Base-by-base conservation (phyloP, 1,140 invertebrate species). In the Thrips palmi region DNA sequence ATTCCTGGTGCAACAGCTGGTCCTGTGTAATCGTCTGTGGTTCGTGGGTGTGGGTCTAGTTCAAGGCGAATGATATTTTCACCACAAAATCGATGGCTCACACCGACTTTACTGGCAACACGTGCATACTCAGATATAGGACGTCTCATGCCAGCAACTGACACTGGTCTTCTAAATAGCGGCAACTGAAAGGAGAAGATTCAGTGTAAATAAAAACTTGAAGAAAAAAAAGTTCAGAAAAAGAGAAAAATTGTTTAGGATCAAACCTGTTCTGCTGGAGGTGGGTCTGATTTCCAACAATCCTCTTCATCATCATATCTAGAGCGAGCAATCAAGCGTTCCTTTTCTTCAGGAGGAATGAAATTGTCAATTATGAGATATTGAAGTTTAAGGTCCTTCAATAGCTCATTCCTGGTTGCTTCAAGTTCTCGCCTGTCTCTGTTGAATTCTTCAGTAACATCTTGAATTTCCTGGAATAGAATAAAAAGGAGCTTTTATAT, bases 331-430 rank as follows among this genome's bases (percentile, higher is more conserved):
- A 78, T 64, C n/a, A 96, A 71, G 47, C 81, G 76, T 31, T 76
- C 71, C 48, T 86, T 79, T 32, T 94, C 86, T 49, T 89, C 85
- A 2, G 72, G 65, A 8, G 92, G 91, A 51, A 98, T 88, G 57
- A 98, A 97, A 59, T 94, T 94, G 50, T 97, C 91, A 40, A 97
- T 91, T 28, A 96, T 82, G 7, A 94, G 64, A 51, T 83, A 72
- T 40, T 77, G 73, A n/a, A 82, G 62, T 46, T 85, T 79, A 31
- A 87, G 56, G 48, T 82, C 67, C 49, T 77, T 72, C 1, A 75
- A 78, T 21, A 89, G 65, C 46, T 83, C 75, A 51, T 78, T 74
- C 47, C 85, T 77, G 1, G 77, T 77, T 52, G 76, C 68, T 52
- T 87, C 81, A 17, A 87, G 52, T 37, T 87, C 81, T 41, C 81